Evolutionary conservation across 2,113 vertebrate species (phyloP).

Genomic region (Hippoglossus stenolepis): DNA sequence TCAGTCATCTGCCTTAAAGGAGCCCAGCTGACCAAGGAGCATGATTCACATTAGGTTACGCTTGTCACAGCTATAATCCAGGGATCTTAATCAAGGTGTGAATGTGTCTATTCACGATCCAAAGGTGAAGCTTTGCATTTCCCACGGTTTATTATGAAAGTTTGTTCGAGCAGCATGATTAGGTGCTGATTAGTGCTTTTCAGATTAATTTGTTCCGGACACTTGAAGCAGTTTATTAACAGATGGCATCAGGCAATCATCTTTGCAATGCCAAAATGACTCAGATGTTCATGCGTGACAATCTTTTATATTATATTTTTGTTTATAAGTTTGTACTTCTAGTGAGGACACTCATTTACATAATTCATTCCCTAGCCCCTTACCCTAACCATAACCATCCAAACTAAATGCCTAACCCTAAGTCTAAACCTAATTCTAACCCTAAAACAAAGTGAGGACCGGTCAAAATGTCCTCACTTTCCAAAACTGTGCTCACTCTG

Average conservation of each 20-base stretch:
- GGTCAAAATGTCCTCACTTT: no score
- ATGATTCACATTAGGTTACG: constrained; percentile 8
- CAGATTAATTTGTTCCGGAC: not conserved
- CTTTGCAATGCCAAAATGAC: not conserved
- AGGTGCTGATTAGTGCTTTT: constrained; percentile 14
- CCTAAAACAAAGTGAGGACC: no score
- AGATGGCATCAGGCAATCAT: not conserved
- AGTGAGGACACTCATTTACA: no score
- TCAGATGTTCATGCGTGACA: not conserved
- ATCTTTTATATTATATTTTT: no score
- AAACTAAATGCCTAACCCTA: no score
- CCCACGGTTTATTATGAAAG: constrained; percentile 23
- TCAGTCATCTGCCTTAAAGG: constrained; percentile 27
- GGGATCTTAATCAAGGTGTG: constrained; percentile 26
- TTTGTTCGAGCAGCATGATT: constrained; percentile 11
- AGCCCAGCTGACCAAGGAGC: not conserved
- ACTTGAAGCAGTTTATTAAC: constrained; percentile 6
- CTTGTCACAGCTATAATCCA: constrained; percentile 34
- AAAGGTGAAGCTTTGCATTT: constrained; percentile 31
- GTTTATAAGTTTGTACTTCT: no score
- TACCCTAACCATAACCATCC: no score
- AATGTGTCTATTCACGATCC: not conserved
- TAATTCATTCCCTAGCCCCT: no score
- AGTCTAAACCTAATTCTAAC: no score
- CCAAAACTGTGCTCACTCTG: no score